Evolutionary conservation across 1,140 invertebrate genomes (phyloP).

Genomic region (Drosophila bocqueti): DNA sequence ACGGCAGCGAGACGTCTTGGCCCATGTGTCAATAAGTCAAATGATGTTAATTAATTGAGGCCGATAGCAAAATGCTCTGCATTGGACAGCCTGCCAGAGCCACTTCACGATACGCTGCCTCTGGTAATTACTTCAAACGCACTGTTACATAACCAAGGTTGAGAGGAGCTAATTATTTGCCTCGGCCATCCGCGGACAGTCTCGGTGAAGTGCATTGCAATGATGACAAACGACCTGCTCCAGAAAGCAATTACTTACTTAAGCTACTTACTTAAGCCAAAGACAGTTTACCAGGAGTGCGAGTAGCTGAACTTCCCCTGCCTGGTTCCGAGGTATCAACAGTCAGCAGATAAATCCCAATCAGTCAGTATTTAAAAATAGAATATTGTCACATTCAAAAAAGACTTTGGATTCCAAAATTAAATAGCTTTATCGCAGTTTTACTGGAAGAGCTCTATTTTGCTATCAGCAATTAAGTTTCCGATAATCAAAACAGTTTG

Average conservation of each 20-base stretch:
- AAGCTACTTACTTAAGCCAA: background rate
- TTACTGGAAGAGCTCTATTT: constrained; percentile 3
- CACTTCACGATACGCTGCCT: constrained; percentile 37
- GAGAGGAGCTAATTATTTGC: constrained; percentile 22
- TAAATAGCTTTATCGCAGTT: constrained; percentile 29
- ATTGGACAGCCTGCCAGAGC: constrained; percentile 54
- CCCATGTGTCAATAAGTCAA: constrained; percentile 79
- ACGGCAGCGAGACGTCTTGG: constrained; percentile 19
- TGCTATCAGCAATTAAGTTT: constrained; percentile 12
- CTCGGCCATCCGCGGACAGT: background rate
- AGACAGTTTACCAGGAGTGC: background rate
- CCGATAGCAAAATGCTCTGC: constrained; percentile 64
- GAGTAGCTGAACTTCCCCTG: background rate
- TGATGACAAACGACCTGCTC: constrained; percentile 31
- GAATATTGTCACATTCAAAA: constrained; percentile 28
- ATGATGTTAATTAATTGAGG: constrained; percentile 81
- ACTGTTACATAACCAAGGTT: constrained; percentile 38
- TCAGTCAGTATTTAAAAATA: constrained; percentile 7
- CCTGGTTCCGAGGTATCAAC: background rate
- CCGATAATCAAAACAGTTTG: constrained; percentile 58
- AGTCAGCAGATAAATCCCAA: constrained; percentile 7
- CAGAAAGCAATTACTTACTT: background rate
- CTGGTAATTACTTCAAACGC: constrained; percentile 58
- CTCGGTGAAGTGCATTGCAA: constrained; percentile 13
- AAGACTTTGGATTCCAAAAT: constrained; percentile 29